Percentiles rank a stretch among this genome's conserved stretches.
Evolutionary conservation across 2,888 invertebrate genomes (phyloP).

Genomic region (Parasteatoda lunata): DNA sequence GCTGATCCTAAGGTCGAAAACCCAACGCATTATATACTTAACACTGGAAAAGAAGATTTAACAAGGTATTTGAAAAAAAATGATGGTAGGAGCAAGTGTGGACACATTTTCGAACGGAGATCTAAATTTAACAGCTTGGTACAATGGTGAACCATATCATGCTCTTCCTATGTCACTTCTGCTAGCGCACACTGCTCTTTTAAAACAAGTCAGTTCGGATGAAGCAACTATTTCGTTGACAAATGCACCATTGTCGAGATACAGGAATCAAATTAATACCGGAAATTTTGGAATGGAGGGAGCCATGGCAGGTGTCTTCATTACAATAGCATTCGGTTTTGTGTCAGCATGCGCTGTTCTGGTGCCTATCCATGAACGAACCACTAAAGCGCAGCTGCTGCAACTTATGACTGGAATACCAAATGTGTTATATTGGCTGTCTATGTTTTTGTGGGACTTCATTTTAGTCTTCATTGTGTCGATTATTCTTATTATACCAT

Average conservation of each 20-base stretch:
- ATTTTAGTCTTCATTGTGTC: conserved; percentile 74
- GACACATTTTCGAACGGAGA: background rate
- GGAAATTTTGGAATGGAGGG: no score
- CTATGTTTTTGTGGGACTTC: conserved; percentile 76
- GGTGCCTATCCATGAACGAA: conserved; percentile 72
- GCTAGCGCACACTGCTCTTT: conserved; percentile 72
- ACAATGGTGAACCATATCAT: conserved; percentile 69
- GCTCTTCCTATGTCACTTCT: conserved; percentile 59
- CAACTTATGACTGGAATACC: conserved; percentile 75
- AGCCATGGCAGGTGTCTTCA: conserved; percentile 53
- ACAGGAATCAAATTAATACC: conserved; percentile 70
- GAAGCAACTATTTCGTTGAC: conserved; percentile 75
- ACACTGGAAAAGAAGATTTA: conserved; percentile 30
- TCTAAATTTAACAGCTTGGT: conserved; percentile 63
- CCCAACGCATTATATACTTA: conserved; percentile 35
- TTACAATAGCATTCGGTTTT: conserved; percentile 72
- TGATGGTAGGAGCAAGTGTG: conserved; percentile 35
- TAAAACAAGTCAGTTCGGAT: conserved; percentile 74
- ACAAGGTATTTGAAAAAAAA: conserved; percentile 21
- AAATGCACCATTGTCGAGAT: conserved; percentile 82
- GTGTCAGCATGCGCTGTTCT: conserved; percentile 72
- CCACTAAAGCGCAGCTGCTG: conserved; percentile 73
- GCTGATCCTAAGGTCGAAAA: background rate
- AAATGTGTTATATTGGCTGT: conserved; percentile 75
- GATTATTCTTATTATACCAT: conserved; percentile 73